These are phyloP conservation scores for Chauna torquata DNA, from an alignment of 2,113 vertebrate genomes.

Conservation along the genomic window DNA sequence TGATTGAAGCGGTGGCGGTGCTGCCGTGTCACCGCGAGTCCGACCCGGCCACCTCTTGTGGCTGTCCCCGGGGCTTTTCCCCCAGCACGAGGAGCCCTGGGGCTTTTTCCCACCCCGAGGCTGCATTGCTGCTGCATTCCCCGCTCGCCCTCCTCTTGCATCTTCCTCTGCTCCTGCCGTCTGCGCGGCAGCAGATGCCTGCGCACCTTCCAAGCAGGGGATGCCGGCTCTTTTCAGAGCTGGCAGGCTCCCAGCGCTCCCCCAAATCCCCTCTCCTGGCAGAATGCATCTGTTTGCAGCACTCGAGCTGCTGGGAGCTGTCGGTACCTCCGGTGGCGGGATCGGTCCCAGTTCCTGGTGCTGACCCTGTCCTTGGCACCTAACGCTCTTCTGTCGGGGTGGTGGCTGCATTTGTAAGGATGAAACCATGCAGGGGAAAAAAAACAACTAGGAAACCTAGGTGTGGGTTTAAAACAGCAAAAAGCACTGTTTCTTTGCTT, in stretches of 20 bases:
- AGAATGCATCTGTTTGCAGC: not conserved
- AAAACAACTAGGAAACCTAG: not conserved
- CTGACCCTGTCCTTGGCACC: not conserved
- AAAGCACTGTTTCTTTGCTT: not conserved
- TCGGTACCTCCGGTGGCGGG: not conserved
- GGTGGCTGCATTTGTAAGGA: not conserved
- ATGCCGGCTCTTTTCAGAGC: not conserved
- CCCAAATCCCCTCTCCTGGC: not conserved
- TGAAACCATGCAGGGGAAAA: not conserved
- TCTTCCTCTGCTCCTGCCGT: rapidly evolving
- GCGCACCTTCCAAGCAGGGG: rapidly evolving
- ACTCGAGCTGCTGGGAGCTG: not conserved
- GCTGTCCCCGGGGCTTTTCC: not conserved
- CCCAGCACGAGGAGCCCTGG: rapidly evolving
- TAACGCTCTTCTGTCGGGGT: not conserved
- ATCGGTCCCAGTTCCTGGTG: rapidly evolving
- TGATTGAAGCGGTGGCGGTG: not conserved
- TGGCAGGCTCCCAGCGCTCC: not conserved
- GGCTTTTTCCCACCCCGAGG: not conserved
- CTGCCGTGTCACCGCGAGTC: not conserved
- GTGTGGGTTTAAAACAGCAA: not conserved
- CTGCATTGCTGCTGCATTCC: too few species aligned
- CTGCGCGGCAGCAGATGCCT: not conserved
- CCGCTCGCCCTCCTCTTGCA: not conserved
- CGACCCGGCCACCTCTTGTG: not conserved